Evolutionary conservation across 2,113 vertebrate genomes (phyloP), one percentile per base, ranked within the genome.

Genomic region (Austrofundulus limnaeus): DNA sequence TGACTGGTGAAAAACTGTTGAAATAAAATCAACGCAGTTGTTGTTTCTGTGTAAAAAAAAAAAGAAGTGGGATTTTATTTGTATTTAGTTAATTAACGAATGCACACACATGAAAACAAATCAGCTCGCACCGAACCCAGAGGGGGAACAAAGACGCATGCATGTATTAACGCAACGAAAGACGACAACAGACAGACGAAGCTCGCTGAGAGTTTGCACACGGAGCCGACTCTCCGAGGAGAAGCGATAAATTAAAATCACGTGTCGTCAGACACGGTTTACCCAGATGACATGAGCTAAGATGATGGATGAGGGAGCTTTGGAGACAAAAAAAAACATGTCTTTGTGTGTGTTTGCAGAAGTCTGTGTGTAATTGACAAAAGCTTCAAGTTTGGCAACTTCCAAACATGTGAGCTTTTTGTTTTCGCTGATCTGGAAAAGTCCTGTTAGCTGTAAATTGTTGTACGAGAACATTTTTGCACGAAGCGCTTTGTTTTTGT

Each of bases 221-320:
- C 24, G 57, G 45, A 72, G 21, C 49, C 61, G 52, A 37, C 37
- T 51, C 59, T 55, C 53, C 56, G 25, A 52, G 24, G 68, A 75
- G 49, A 25, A 63, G 75, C 70, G 74, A 85, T 77, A 81, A 80
- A 88, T 90, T 64, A 80, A 77, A 70, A 72, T 82, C 66, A 80
- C 70, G 76, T 85, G 80, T 86, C 54, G 58, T 87, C 81, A 87
- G 70, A 81, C 67, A 78, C 78, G 71, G 75, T 81, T 84, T 80
- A 73, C 77, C 70, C 78, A 80, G 82, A 81, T 88, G 87, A 86
- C 82, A 79, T 86, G 68, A 90, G 80, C 85, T 85, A 66, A 82
- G 68, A 90, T 90, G 88, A 90, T 88, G 83, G 84, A 90, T 88
- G 88, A 82, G 61, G 11, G 56, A 2, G 86, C 78, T 86, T 88